These are phyloP conservation scores for Aplochiton taeniatus DNA, from an alignment of 2,797 vertebrate genomes.

Conservation along the genomic window DNA sequence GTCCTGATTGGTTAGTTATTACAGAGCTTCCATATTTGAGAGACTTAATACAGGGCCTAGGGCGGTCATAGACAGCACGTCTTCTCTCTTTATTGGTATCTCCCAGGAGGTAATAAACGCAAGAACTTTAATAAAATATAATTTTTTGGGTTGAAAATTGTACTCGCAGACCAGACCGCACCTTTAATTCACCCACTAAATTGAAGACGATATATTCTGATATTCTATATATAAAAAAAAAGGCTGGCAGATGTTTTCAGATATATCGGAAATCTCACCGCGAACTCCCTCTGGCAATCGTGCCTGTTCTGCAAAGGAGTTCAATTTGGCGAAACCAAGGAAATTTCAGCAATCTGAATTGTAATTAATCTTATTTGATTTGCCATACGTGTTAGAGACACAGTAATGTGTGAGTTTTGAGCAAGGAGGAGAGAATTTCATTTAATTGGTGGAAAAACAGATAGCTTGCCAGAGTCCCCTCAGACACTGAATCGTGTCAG, in stretches of 20 bases:
- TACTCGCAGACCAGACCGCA: no score
- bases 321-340: conserved; percentile 48
- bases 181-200: background rate
- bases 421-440: conserved; percentile 9
- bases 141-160: no score
- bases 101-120: no score
- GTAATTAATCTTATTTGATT: conserved; percentile 59
- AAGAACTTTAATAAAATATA: no score
- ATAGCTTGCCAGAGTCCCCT: conserved; percentile 23
- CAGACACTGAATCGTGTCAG: background rate
- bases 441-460: conserved; percentile 32
- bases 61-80: no score
- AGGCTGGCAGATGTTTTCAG: conserved; percentile 62
- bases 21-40: no score
- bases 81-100: no score
- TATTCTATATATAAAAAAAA: no score
- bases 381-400: conserved; percentile 52
- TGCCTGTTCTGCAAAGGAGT: conserved; percentile 41
- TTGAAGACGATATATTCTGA: conserved; percentile 37
- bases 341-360: conserved; percentile 47
- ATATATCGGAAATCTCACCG: conserved; percentile 45
- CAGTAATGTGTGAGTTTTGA: conserved; percentile 50
- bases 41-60: no score
- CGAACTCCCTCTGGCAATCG: conserved; percentile 45
- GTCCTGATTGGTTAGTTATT: no score